phyloP scores from a whole-genome alignment of 2,113 vertebrate genomes.

The Eublepharis macularius region DNA sequence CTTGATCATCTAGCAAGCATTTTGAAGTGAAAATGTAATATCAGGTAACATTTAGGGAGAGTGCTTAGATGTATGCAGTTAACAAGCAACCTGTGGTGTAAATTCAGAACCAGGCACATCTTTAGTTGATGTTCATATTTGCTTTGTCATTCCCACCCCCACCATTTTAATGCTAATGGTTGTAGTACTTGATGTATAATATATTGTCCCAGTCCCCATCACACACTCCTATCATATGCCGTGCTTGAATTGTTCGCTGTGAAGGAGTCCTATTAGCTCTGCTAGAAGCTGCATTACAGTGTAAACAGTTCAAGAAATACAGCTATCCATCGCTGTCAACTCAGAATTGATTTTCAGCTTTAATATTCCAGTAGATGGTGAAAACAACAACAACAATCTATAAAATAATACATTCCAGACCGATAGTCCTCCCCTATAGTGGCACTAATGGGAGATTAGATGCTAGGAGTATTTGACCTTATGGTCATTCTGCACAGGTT shows the following conservation, averaged over 20 bases:
- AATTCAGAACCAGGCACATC: constrained; percentile 11
- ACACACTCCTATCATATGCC: neutral
- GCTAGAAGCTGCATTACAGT: neutral
- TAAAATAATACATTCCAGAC: neutral
- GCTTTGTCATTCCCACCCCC: neutral
- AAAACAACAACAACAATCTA: neutral
- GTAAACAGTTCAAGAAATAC: neutral
- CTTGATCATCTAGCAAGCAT: constrained; percentile 20
- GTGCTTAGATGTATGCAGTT: constrained; percentile 25
- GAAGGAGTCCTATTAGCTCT: neutral
- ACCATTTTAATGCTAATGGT: neutral
- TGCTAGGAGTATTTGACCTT: constrained; percentile 10
- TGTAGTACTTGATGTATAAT: neutral
- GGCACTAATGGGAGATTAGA: neutral
- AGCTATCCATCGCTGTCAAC: constrained; percentile 1
- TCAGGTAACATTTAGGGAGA: neutral
- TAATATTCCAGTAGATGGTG: constrained; percentile 13
- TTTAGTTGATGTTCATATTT: constrained; percentile 29
- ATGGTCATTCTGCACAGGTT: neutral
- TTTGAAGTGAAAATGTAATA: constrained; percentile 33
- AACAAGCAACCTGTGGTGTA: constrained; percentile 1
- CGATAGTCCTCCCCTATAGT: neutral
- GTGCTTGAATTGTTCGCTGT: neutral
- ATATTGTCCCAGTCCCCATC: neutral
- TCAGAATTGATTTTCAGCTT: neutral